Conservation (phyloP, 23 tunicate species). For the Botrylloides violaceus region DNA sequence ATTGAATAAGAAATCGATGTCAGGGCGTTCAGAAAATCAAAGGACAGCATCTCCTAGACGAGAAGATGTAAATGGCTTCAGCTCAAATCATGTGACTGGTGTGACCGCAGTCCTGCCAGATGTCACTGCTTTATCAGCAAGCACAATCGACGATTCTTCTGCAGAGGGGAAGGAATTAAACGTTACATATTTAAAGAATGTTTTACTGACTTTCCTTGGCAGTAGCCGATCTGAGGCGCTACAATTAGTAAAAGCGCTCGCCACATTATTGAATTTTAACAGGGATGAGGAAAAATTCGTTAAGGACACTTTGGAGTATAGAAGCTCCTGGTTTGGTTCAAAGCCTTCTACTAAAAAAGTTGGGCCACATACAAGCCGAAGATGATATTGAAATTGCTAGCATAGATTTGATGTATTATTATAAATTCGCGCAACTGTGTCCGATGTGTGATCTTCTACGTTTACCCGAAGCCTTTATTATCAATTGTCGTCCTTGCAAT, state of each 20-base stretch:
- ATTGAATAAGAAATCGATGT: constrained; percentile 10
- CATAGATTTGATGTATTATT: too few species aligned
- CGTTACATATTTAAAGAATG: constrained; percentile 78
- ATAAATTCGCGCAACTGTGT: too few species aligned
- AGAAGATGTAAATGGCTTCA: neutral
- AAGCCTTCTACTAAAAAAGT: constrained; percentile 61
- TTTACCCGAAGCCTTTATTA: too few species aligned
- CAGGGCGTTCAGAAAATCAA: neutral
- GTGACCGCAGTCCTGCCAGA: constrained; percentile 48
- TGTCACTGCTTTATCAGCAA: neutral
- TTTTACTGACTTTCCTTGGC: constrained; percentile 59
- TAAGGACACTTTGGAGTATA: constrained; percentile 55
- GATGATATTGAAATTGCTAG: neutral
- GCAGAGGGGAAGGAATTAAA: constrained; percentile 65
- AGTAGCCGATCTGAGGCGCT: constrained; percentile 81
- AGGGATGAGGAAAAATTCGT: constrained; percentile 76
- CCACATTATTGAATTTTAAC: constrained; percentile 47
- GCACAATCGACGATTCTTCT: constrained; percentile 43
- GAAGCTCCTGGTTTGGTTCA: constrained; percentile 75
- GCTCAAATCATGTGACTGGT: neutral
- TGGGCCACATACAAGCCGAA: neutral
- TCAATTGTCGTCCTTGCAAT: too few species aligned
- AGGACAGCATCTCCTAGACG: neutral
- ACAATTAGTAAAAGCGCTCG: constrained; percentile 70
- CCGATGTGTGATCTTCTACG: too few species aligned